Percentiles rank a stretch among this genome's conserved stretches.
These are phyloP conservation scores for Anguilla megastoma DNA, from an alignment of 2,797 vertebrate genomes.

Conservation along the genomic window DNA sequence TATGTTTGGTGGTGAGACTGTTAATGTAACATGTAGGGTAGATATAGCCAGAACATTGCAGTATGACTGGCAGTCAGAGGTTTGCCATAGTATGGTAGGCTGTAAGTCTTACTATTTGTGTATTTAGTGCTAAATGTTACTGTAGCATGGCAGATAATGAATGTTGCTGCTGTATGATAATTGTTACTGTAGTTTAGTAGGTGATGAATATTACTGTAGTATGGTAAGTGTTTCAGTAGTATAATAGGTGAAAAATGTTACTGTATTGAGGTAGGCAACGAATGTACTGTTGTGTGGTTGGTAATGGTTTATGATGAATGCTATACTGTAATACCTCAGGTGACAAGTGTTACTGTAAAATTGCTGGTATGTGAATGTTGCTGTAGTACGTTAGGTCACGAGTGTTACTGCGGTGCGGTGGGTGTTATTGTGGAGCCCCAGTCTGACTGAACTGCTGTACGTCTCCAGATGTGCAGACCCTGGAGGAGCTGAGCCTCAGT, in stretches of 20 bases:
- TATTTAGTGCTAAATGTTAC: neutral
- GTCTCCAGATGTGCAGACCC: conserved; percentile 74
- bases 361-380: neutral
- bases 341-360: neutral
- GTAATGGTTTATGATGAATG: neutral
- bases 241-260: neutral
- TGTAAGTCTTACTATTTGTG: neutral
- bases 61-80: neutral
- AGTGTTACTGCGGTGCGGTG: neutral
- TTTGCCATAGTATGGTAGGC: neutral
- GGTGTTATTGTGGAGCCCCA: conserved; percentile 15
- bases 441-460: neutral
- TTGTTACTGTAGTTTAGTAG: neutral
- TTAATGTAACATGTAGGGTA: neutral
- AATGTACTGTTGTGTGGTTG: neutral
- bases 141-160: neutral
- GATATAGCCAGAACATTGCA: neutral
- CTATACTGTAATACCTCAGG: neutral
- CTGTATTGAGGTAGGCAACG: neutral
- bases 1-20: neutral
- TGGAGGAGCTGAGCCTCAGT: conserved; percentile 80
- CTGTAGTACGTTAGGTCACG: neutral
- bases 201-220: neutral
- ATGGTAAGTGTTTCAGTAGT: neutral
- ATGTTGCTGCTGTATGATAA: neutral